Evolutionary conservation across 1,140 invertebrate genomes (phyloP).

Genomic region (Bombus polaris): DNA sequence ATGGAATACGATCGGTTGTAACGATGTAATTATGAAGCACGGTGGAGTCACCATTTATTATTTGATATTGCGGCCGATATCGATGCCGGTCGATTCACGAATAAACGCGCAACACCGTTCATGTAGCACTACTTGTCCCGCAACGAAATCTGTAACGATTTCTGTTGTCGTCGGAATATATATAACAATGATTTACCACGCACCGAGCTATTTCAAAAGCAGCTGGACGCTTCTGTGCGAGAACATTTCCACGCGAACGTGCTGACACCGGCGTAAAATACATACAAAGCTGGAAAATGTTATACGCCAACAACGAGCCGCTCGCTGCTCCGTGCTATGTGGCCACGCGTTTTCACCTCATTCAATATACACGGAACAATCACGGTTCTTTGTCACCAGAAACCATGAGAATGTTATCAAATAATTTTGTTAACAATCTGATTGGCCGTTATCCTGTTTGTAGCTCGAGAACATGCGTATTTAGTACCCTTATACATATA

Average conservation of each 20-base stretch:
- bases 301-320: not conserved
- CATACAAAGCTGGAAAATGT: conserved; percentile 7
- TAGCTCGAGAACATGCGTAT: not conserved
- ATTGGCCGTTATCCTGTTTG: not conserved
- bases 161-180: not conserved
- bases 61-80: not conserved
- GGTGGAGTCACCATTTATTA: not conserved
- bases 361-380: not conserved
- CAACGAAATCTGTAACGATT: not conserved
- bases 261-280: not conserved
- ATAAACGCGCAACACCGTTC: not conserved
- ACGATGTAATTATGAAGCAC: not conserved
- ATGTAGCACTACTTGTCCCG: too few relatives aligned
- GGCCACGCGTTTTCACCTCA: not conserved
- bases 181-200: conserved; percentile 7
- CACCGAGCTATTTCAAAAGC: not conserved
- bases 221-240: not conserved
- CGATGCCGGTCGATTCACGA: not conserved
- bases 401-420: not conserved
- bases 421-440: conserved; percentile 1
- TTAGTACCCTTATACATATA: not conserved
- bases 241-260: not conserved
- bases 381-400: not conserved
- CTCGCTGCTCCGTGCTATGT: too few relatives aligned
- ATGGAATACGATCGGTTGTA: not conserved